These are phyloP conservation scores for Trachelus stipa DNA, from an alignment of 2,888 invertebrate species.

Conservation along the genomic window DNA sequence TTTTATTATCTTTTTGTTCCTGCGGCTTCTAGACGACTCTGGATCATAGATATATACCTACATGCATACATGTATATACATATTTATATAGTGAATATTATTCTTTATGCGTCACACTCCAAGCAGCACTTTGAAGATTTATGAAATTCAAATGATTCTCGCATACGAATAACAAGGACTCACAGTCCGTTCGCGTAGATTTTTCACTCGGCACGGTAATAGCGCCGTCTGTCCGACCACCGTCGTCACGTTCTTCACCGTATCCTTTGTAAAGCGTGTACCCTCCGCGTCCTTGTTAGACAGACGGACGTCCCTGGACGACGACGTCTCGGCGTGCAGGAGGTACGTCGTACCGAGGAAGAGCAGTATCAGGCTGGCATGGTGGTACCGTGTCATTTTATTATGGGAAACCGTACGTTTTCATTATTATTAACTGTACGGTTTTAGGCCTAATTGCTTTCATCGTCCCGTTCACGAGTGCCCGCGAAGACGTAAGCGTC, in stretches of 20 bases:
- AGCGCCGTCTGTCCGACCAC: conserved; percentile 84
- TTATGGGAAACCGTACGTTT: conserved; percentile 23
- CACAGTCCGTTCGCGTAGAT: conserved; percentile 87
- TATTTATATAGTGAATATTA: too few species aligned
- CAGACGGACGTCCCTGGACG: conserved; percentile 20
- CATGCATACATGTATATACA: too few species aligned
- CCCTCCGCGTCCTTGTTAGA: conserved; percentile 62
- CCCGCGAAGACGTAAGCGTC: too few species aligned
- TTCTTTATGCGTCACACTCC: too few species aligned
- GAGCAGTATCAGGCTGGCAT: conserved; percentile 43
- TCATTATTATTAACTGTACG: conserved; percentile 7
- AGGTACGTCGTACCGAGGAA: conserved; percentile 55
- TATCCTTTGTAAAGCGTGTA: conserved; percentile 85
- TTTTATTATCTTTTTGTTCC: too few species aligned
- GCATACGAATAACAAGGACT: conserved; percentile 60
- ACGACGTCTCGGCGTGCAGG: conserved; percentile 52
- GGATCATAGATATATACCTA: too few species aligned
- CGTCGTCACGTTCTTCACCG: conserved; percentile 82
- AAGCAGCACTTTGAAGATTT: neutral
- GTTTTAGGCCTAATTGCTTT: too few species aligned
- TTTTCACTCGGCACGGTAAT: conserved; percentile 83
- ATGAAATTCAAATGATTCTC: neutral
- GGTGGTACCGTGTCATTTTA: conserved; percentile 48
- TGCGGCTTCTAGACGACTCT: too few species aligned
- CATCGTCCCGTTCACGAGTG: too few species aligned